phyloP scores from a whole-genome alignment of 2,888 invertebrate species.

The Schrankia costaestrigalis region DNA sequence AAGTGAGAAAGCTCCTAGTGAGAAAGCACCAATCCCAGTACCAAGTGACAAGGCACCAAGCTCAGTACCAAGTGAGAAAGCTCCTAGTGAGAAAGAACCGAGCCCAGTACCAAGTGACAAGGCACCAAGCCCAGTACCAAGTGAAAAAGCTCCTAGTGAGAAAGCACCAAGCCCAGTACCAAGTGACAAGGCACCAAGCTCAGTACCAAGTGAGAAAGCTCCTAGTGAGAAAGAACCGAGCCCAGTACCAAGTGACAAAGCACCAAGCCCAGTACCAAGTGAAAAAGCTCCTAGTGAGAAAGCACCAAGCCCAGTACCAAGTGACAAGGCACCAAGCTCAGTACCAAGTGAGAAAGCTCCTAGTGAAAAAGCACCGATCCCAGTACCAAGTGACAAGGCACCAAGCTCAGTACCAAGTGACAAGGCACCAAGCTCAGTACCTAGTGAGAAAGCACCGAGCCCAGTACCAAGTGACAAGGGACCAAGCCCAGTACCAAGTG shows the following conservation, averaged over 20 bases:
- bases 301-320: constrained; percentile 1
- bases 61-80: background rate
- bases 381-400: background rate
- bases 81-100: background rate
- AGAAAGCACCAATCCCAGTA: constrained; percentile 1
- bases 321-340: constrained; percentile 1
- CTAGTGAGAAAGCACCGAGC: constrained; percentile 4
- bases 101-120: constrained; percentile 6
- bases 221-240: background rate
- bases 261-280: constrained; percentile 1
- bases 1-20: background rate
- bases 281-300: constrained; percentile 9
- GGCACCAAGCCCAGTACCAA: constrained; percentile 4
- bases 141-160: constrained; percentile 29
- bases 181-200: constrained; percentile 11
- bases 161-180: constrained; percentile 23
- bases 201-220: constrained; percentile 5
- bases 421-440: constrained; percentile 1
- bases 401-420: constrained; percentile 6
- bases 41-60: background rate
- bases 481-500: background rate
- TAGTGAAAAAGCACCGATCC: constrained; percentile 7
- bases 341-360: constrained; percentile 5
- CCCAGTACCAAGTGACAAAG: background rate
- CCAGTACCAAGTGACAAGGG: constrained; percentile 3